Percentiles rank a stretch among this genome's conserved stretches.
Evolutionary conservation across 2,888 invertebrate genomes (phyloP).

Genomic region (Nudaria mundana): DNA sequence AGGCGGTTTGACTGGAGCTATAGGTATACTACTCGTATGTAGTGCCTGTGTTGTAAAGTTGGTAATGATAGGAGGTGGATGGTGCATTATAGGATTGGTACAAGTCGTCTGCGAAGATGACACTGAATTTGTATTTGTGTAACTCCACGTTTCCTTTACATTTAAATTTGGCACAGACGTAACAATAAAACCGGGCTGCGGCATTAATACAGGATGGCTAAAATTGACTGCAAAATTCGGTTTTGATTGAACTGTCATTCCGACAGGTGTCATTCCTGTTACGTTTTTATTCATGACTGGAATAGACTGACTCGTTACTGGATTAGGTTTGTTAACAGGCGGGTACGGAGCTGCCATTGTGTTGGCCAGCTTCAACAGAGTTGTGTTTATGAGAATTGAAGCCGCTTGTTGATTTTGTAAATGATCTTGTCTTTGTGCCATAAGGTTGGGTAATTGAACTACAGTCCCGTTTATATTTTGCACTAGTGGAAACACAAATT

Average conservation of each 20-base stretch:
- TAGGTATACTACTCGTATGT: conserved; percentile 72
- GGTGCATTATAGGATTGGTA: conserved; percentile 62
- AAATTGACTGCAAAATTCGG: conserved; percentile 76
- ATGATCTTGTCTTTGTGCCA: conserved; percentile 68
- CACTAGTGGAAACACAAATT: conserved; percentile 81
- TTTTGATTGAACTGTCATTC: conserved; percentile 76
- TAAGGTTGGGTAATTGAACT: conserved; percentile 83
- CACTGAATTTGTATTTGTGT: conserved; percentile 52
- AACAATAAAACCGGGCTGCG: conserved; percentile 73
- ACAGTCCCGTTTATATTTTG: conserved; percentile 81
- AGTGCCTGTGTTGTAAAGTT: conserved; percentile 60
- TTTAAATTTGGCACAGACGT: conserved; percentile 79
- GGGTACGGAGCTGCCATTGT: conserved; percentile 60
- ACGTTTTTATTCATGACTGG: conserved; percentile 71
- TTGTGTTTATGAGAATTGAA: conserved; percentile 76
- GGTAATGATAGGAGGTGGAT: conserved; percentile 60
- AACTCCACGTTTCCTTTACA: conserved; percentile 75
- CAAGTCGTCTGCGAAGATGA: conserved; percentile 57
- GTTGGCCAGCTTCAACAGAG: conserved; percentile 71
- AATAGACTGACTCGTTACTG: conserved; percentile 62
- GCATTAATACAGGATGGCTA: conserved; percentile 72
- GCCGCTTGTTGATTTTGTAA: conserved; percentile 68
- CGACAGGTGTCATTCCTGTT: conserved; percentile 66
- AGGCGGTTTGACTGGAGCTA: conserved; percentile 71
- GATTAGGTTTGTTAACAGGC: conserved; percentile 58